A percentile compares a stretch with the other conserved stretches of the same genome.
Conservation (phyloP, 2,888 invertebrate genomes). For the Cheilosia vulpina region DNA sequence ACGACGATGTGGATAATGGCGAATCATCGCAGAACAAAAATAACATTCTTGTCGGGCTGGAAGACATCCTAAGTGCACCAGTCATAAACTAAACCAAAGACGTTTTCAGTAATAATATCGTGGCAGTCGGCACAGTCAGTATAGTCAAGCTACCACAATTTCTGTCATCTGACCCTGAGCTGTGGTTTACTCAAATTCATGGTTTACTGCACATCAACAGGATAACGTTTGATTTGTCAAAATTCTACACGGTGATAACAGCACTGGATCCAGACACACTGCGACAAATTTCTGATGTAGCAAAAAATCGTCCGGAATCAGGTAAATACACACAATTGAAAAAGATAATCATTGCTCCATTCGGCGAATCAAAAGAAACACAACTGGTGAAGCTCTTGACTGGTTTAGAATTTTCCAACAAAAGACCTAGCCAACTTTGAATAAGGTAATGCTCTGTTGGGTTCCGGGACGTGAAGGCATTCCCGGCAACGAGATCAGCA, state of each 20-base stretch:
- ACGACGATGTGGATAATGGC: background rate
- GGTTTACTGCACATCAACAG: slow-evolving; percentile 7
- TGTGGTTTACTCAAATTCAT: slow-evolving; percentile 2
- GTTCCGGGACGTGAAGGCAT: too few species aligned
- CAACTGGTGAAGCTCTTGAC: slow-evolving; percentile 17
- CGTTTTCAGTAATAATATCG: background rate
- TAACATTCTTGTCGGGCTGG: background rate
- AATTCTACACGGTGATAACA: slow-evolving; percentile 14
- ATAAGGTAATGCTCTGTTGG: too few species aligned
- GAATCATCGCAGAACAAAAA: background rate
- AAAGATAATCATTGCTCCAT: slow-evolving; percentile 7
- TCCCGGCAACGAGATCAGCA: too few species aligned
- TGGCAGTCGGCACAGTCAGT: background rate
- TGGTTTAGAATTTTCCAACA: background rate
- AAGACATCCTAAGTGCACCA: background rate
- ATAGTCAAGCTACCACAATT: background rate
- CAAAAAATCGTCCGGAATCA: slow-evolving; percentile 14
- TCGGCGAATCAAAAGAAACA: slow-evolving; percentile 13
- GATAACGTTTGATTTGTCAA: slow-evolving; percentile 10
- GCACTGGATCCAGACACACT: slow-evolving; percentile 22
- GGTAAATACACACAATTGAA: slow-evolving; percentile 8
- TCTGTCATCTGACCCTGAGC: slow-evolving; percentile 3
- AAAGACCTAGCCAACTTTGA: background rate
- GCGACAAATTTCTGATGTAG: slow-evolving; percentile 9
- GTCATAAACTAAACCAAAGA: background rate